A percentile compares a stretch with the other conserved stretches of the same genome.
Conservation (phyloP, 2,888 invertebrate species). For the Patella ulyssiponensis region DNA sequence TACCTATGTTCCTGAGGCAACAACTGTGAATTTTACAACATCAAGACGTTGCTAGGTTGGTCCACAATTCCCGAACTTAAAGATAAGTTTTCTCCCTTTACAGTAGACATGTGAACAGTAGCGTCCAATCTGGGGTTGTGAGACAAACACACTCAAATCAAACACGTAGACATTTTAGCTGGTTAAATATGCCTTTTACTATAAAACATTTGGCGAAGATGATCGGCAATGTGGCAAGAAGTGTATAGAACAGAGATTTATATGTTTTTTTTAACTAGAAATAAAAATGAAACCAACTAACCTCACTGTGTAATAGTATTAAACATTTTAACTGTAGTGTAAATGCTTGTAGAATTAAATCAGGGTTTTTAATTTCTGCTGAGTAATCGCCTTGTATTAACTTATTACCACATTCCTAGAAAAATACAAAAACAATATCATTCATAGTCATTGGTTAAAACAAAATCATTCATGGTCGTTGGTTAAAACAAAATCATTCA, state of each 20-base stretch:
- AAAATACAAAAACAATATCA: neutral
- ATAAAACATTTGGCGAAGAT: neutral
- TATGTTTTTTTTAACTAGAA: too few species aligned
- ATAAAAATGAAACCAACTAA: neutral
- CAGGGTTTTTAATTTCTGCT: conserved; percentile 18
- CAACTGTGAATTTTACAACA: too few species aligned
- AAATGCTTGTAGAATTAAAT: conserved; percentile 35
- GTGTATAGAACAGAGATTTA: too few species aligned
- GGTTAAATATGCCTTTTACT: too few species aligned
- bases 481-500: too few species aligned
- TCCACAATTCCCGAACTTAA: neutral
- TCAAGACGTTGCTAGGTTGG: too few species aligned
- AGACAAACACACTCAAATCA: neutral
- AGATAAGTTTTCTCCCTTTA: neutral
- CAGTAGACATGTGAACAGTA: neutral
- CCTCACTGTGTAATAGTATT: conserved; percentile 35
- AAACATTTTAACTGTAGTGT: conserved; percentile 36
- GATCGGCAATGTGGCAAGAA: neutral
- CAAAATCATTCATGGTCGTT: too few species aligned
- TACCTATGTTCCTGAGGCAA: neutral
- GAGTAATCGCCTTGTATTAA: neutral
- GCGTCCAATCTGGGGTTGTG: conserved; percentile 5
- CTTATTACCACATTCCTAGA: neutral
- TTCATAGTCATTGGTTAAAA: neutral
- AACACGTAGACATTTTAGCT: too few species aligned